Evolutionary conservation across 2,113 vertebrate genomes (phyloP).

Genomic region (Nannobrachium achirus): DNA sequence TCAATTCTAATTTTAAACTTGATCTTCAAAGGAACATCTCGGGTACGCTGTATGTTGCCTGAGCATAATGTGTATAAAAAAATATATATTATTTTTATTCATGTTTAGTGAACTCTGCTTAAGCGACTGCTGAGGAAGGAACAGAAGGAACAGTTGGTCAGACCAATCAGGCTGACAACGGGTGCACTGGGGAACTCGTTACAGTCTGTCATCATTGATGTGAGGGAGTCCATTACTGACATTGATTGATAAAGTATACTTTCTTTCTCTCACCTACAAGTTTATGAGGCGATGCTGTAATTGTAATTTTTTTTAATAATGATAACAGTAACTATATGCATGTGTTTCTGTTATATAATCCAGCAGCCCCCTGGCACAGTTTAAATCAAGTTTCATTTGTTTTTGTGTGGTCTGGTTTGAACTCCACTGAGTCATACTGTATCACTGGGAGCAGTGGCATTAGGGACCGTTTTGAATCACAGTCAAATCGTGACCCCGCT

Average conservation of each 20-base stretch:
- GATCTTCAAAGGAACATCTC: no score
- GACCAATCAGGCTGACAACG: no score
- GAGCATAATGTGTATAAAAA: no score
- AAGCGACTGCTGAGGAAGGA: no score
- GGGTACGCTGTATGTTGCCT: no score
- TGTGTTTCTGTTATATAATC: constrained; percentile 45
- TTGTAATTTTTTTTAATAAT: constrained; percentile 29
- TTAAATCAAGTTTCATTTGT: constrained; percentile 24
- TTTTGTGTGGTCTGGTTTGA: constrained; percentile 56
- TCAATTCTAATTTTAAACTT: no score
- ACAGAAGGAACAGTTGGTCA: no score
- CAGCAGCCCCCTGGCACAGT: constrained; percentile 17
- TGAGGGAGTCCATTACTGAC: neutral
- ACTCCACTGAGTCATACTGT: constrained; percentile 6
- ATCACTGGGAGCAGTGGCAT: constrained; percentile 26
- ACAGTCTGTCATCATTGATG: no score
- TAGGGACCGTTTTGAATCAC: neutral
- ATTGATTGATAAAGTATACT: constrained; percentile 2
- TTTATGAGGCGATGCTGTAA: constrained; percentile 28
- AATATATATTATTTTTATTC: no score
- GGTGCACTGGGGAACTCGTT: no score
- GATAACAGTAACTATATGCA: constrained; percentile 28
- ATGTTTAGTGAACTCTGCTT: no score
- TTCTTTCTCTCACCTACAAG: neutral
- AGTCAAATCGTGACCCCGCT: constrained; percentile 8